Conservation (phyloP, 2,888 invertebrate genomes). For the Sarcophaga rosellei region DNA sequence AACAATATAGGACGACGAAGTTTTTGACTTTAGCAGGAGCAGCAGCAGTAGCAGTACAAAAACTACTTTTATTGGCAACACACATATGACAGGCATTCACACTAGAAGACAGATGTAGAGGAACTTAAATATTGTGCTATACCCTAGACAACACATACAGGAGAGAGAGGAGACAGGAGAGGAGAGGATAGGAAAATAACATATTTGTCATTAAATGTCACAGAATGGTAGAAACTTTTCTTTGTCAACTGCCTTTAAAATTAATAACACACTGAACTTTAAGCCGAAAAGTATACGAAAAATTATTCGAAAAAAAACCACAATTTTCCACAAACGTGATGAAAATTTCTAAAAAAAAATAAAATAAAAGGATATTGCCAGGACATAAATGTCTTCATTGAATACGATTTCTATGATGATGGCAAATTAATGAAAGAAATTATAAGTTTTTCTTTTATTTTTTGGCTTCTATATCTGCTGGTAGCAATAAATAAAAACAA, state of each 20-base stretch:
- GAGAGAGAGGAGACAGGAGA: slow-evolving; percentile 1
- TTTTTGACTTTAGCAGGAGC: slow-evolving; percentile 1
- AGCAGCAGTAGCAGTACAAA: slow-evolving; percentile 39
- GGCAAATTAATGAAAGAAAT: slow-evolving; percentile 47
- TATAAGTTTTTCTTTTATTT: slow-evolving; percentile 41
- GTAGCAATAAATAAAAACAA: too few species aligned
- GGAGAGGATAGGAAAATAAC: slow-evolving; percentile 27
- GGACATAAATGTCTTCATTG: not conserved
- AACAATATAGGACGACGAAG: too few species aligned
- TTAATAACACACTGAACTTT: too few species aligned
- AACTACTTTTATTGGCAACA: slow-evolving; percentile 10
- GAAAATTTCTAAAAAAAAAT: slow-evolving; percentile 36
- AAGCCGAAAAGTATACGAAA: not conserved
- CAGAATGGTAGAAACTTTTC: slow-evolving; percentile 41
- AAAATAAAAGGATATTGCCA: not conserved
- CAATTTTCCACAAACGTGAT: slow-evolving; percentile 30
- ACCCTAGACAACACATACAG: not conserved
- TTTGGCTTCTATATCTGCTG: not conserved
- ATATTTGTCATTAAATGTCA: slow-evolving; percentile 60
- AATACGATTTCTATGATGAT: slow-evolving; percentile 3
- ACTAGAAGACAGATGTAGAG: too few species aligned
- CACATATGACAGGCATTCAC: not conserved
- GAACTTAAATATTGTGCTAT: not conserved
- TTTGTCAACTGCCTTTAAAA: not conserved
- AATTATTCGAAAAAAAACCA: slow-evolving; percentile 15